Base-by-base conservation (phyloP, 2,888 invertebrate species). In the Epirrhoe tristata region DNA sequence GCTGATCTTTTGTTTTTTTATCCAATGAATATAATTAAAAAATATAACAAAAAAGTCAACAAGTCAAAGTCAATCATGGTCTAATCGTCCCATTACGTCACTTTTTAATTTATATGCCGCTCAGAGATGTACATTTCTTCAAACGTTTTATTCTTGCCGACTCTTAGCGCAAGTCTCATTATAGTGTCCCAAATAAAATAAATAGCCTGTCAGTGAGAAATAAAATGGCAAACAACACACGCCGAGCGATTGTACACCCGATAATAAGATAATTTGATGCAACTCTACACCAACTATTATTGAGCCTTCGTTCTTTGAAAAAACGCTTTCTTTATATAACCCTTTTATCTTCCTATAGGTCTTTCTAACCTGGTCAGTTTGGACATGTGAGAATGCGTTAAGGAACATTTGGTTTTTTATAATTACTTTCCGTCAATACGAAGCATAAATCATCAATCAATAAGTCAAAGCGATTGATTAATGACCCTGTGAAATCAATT, bases 401-500 rank as follows among this genome's bases (percentile, higher is more conserved):
- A 39, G 79, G 81, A 76, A 76, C 77, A 77, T 77, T 76, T 79
- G 79, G 78, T 77, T 85, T 88, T 89, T 67, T 92, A 89, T 92
- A 93, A 93, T 93, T 91, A 91, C 87, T 84, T 84, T 87, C 83
- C 83, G 88, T 90, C 91, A 88, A 87, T 88, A 82, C 77, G 73
- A 76, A 77, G 77, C 58, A 77, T 82, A 84, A n/a, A 84, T 89
- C 89, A 93, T 92, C 85, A 91, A 93, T 92, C 93, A 91, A 90
- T 85, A 83, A 91, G 87, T 90, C 90, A 86, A 81, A 79, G 76
- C 87, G 90, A 92, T 89, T 92, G 89, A 93, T 93, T 87, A 85
- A 89, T 84, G 86, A 76, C 77, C 78, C 81, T 67, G 81, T 83
- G 85, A 87, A 93, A 91, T 88, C 89, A 90, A 91, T 91, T 88